Percentiles rank a stretch among this genome's conserved stretches.
Evolutionary conservation across 2,797 vertebrate genomes (phyloP).

Genomic region (Acanthurus tractus): DNA sequence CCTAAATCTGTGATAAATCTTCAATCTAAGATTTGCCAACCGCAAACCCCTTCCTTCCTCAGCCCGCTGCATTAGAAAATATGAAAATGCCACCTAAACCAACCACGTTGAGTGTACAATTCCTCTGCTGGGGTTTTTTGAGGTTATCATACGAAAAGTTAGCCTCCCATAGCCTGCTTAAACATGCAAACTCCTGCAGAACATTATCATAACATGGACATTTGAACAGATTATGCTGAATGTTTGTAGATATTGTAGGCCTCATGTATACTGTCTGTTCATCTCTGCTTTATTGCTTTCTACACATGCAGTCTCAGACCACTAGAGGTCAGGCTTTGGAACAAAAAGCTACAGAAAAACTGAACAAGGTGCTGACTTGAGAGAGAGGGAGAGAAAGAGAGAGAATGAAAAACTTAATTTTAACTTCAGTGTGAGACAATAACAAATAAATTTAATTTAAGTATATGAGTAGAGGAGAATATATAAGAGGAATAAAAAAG

Average conservation of each 20-base stretch:
- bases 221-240: neutral
- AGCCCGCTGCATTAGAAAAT: too few species aligned
- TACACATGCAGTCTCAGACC: conserved; percentile 3
- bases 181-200: too few species aligned
- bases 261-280: neutral
- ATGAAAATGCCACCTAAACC: too few species aligned
- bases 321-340: conserved; percentile 45
- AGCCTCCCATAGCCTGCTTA: too few species aligned
- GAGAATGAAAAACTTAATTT: neutral
- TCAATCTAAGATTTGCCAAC: too few species aligned
- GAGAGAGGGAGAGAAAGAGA: neutral
- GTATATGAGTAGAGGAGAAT: neutral
- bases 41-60: too few species aligned
- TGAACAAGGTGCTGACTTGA: neutral
- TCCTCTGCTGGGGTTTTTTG: too few species aligned
- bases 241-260: neutral
- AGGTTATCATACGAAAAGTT: too few species aligned
- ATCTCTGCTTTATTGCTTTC: neutral
- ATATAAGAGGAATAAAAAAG: neutral
- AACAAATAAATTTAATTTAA: neutral
- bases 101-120: too few species aligned
- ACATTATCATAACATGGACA: neutral
- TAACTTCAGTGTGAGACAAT: too few species aligned
- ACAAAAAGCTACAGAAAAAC: conserved; percentile 4
- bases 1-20: too few species aligned